Conservation (phyloP, 2,113 vertebrate genomes). For the Pitta sordida region DNA sequence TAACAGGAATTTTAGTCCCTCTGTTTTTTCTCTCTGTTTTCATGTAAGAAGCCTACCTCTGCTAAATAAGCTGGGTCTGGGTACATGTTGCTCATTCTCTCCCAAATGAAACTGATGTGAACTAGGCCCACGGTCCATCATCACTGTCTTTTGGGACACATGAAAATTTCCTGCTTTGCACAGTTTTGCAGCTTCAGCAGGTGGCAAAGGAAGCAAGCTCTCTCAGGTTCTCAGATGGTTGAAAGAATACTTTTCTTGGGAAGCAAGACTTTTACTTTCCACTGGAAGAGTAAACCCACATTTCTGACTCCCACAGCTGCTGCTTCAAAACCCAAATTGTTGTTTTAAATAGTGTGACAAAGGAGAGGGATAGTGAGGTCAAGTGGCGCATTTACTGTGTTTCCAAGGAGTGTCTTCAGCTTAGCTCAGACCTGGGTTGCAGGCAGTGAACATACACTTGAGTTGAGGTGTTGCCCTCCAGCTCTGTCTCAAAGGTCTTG, state of each 20-base stretch:
- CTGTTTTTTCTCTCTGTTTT: neutral
- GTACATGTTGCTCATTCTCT: neutral
- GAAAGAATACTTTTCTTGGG: neutral
- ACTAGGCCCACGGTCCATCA: neutral
- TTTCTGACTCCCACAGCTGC: neutral
- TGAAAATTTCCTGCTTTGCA: neutral
- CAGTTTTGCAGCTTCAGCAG: neutral
- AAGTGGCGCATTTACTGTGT: neutral
- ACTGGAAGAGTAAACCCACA: neutral
- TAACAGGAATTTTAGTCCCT: neutral
- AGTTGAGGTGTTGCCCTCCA: neutral
- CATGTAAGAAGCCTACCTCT: neutral
- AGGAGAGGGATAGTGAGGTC: neutral
- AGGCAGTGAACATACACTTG: neutral
- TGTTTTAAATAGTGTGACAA: neutral
- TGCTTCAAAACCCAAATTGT: neutral
- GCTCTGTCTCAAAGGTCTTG: neutral
- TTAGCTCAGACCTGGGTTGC: neutral
- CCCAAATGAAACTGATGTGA: neutral
- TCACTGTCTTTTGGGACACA: accelerated
- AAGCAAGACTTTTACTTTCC: neutral
- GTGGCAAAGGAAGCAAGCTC: neutral
- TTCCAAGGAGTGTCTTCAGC: neutral
- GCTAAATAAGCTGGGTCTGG: neutral
- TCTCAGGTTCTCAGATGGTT: neutral